Evolutionary conservation across 2,888 invertebrate species (phyloP).

Genomic region (Pristionchus maxplancki): DNA sequence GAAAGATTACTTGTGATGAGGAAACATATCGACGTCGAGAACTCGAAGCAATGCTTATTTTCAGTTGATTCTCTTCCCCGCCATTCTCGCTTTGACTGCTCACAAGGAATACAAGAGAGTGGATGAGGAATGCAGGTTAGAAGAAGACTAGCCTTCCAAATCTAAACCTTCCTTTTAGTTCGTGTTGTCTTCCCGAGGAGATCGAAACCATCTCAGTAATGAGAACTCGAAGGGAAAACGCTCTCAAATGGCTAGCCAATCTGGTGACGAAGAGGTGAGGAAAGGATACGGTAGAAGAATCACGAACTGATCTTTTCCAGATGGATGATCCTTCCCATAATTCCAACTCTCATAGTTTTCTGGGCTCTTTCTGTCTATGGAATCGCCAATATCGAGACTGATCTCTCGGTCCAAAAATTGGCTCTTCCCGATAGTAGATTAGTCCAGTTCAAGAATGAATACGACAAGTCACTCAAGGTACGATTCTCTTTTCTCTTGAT

Average conservation of each 20-base stretch:
- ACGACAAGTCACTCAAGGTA: conserved; percentile 60
- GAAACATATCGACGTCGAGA: not conserved
- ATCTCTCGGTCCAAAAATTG: conserved; percentile 67
- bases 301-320: not conserved
- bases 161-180: conserved; percentile 35
- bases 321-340: conserved; percentile 51
- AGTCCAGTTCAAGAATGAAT: conserved; percentile 62
- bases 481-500: not conserved
- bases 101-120: conserved; percentile 61
- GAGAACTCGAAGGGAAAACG: conserved; percentile 54
- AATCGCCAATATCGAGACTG: conserved; percentile 61
- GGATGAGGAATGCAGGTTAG: conserved; percentile 53
- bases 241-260: conserved; percentile 59
- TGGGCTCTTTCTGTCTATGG: conserved; percentile 65
- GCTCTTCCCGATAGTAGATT: conserved; percentile 60
- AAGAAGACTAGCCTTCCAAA: too few species aligned
- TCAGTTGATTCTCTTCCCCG: conserved; percentile 68
- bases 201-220: conserved; percentile 56
- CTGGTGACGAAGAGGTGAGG: conserved; percentile 55
- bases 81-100: conserved; percentile 65
- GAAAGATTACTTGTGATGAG: not conserved
- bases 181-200: conserved; percentile 57
- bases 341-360: conserved; percentile 56
- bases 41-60: not conserved
- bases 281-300: not conserved